Evolutionary conservation across 2,113 vertebrate species (phyloP).

Genomic region (Cyprinodon variegatus): DNA sequence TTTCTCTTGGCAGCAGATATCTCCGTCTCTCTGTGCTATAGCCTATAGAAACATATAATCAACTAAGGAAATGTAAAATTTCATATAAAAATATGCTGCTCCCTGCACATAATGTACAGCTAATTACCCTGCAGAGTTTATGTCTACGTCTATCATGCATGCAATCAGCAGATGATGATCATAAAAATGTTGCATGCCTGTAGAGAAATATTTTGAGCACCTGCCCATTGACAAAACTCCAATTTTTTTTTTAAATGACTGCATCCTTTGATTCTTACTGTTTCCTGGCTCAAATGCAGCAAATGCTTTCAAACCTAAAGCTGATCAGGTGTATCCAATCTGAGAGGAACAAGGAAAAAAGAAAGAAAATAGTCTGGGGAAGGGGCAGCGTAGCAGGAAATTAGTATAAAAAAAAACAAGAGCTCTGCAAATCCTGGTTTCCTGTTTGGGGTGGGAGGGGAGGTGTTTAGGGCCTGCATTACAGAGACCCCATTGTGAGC

Average conservation of each 20-base stretch:
- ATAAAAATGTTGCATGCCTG: not conserved
- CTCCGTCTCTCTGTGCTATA: constrained; percentile 47
- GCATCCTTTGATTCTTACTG: not conserved
- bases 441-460: constrained; percentile 80
- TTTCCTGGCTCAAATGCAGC: constrained; percentile 7
- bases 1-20: constrained; percentile 68
- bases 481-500: constrained; percentile 85
- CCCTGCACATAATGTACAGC: constrained; percentile 40
- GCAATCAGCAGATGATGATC: constrained; percentile 4
- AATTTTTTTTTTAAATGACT: constrained; percentile 5
- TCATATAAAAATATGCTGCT: constrained; percentile 62
- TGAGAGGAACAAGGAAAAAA: constrained; percentile 70
- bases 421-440: constrained; percentile 79
- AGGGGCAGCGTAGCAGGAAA: constrained; percentile 83
- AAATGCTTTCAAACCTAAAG: constrained; percentile 44
- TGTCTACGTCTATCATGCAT: constrained; percentile 34
- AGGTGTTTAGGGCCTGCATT: constrained; percentile 72
- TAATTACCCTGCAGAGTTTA: constrained; percentile 31
- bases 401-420: constrained; percentile 81
- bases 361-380: constrained; percentile 81
- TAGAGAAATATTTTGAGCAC: constrained; percentile 12
- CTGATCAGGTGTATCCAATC: constrained; percentile 70
- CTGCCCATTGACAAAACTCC: not conserved
- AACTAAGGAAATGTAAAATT: constrained; percentile 64
- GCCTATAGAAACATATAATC: constrained; percentile 72